phyloP scores from a whole-genome alignment of 2,113 vertebrate genomes.

The Percopsis transmontana region DNA sequence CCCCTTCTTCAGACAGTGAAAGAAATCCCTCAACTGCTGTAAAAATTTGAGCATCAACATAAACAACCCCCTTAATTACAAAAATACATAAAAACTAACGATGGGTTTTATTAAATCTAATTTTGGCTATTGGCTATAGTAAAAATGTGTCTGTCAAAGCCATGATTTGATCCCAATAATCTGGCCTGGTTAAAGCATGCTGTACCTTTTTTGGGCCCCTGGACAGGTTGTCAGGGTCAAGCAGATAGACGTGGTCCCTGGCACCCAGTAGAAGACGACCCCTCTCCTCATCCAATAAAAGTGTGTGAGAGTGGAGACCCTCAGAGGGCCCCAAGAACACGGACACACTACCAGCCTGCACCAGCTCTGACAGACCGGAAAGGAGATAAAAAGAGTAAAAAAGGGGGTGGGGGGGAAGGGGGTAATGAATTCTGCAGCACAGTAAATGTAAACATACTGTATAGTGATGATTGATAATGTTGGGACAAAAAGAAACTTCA shows the following conservation, averaged over 20 bases:
- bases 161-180: neutral
- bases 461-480: neutral
- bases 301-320: constrained; percentile 88
- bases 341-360: constrained; percentile 88
- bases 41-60: constrained; percentile 30
- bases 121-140: neutral
- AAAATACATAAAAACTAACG: neutral
- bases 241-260: constrained; percentile 91
- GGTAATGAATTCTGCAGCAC: neutral
- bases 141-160: too few species aligned
- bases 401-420: neutral
- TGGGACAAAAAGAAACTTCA: too few species aligned
- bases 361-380: constrained; percentile 80
- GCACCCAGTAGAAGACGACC: constrained; percentile 87
- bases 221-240: constrained; percentile 88
- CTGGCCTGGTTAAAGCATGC: neutral
- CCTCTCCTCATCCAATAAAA: constrained; percentile 94
- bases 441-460: neutral
- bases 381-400: constrained; percentile 13
- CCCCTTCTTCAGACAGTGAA: constrained; percentile 11
- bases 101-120: neutral
- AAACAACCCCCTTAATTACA: constrained; percentile 30
- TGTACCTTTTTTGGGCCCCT: constrained; percentile 88
- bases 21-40: constrained; percentile 13
- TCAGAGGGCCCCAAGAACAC: constrained; percentile 86